Evolutionary conservation across 2,888 invertebrate species (phyloP).

Genomic region (Cenopis cana): DNA sequence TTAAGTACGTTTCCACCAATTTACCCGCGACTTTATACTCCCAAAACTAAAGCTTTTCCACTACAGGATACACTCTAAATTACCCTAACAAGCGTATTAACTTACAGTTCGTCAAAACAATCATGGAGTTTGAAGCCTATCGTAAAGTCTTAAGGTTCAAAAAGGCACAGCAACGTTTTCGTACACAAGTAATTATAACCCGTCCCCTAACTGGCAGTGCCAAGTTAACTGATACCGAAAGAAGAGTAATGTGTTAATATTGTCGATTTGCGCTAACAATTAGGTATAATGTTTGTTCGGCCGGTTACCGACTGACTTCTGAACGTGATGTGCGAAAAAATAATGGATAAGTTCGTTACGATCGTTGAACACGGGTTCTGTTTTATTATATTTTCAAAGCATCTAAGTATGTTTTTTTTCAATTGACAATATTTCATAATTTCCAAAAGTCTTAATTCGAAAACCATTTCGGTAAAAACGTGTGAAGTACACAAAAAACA

Average conservation of each 20-base stretch:
- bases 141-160: neutral
- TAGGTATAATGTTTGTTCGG: conserved; percentile 27
- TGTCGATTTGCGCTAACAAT: conserved; percentile 24
- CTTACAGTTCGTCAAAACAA: neutral
- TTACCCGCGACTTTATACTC: neutral
- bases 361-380: neutral
- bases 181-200: conserved; percentile 24
- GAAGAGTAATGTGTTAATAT: conserved; percentile 39
- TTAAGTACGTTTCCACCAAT: conserved; percentile 16
- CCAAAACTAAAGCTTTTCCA: neutral
- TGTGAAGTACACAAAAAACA: too few relatives aligned
- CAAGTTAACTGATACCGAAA: conserved; percentile 31
- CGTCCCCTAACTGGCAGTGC: conserved; percentile 14
- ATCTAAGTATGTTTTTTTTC: too few relatives aligned
- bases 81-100: neutral
- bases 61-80: neutral
- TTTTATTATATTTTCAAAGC: too few relatives aligned
- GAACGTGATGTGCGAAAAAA: conserved; percentile 17
- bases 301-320: conserved; percentile 5
- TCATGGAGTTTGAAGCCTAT: neutral
- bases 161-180: neutral
- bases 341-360: neutral
- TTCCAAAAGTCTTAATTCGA: too few relatives aligned
- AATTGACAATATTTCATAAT: too few relatives aligned
- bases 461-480: too few relatives aligned